Percentiles rank a stretch among this genome's conserved stretches.
Conservation (phyloP, 2,888 invertebrate species). For the Emmelina monodactyla region DNA sequence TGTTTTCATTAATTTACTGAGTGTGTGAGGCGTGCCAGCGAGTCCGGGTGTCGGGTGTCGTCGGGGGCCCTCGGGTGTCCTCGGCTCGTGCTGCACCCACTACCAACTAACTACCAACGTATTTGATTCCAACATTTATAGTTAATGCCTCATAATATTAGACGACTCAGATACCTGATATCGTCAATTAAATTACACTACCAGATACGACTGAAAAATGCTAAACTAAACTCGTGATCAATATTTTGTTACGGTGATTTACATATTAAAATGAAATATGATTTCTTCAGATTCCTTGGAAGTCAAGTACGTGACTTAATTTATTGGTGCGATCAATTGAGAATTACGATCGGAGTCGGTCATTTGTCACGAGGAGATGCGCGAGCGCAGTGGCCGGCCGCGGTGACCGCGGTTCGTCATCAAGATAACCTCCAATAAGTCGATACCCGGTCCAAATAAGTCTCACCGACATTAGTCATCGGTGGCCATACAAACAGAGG, state of each 20-base stretch:
- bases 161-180: neutral
- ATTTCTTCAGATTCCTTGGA: conserved; percentile 26
- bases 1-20: conserved; percentile 65
- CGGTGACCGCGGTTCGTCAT: conserved; percentile 28
- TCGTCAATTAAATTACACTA: neutral
- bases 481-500: conserved; percentile 30
- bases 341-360: conserved; percentile 37
- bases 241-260: conserved; percentile 32
- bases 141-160: neutral
- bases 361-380: conserved; percentile 39
- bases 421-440: conserved; percentile 60
- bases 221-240: conserved; percentile 36
- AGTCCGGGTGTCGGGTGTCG: conserved; percentile 47
- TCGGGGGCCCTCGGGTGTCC: conserved; percentile 36
- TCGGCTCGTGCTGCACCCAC: conserved; percentile 38
- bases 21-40: conserved; percentile 46
- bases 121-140: neutral
- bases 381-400: conserved; percentile 17
- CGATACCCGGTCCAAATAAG: conserved; percentile 57
- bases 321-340: conserved; percentile 46
- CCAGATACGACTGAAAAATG: conserved; percentile 19
- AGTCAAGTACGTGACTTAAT: conserved; percentile 51
- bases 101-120: neutral
- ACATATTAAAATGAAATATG: conserved; percentile 38
- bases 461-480: conserved; percentile 49